These are phyloP conservation scores for Synanthedon andrenaeformis DNA, from an alignment of 2,888 invertebrate species.

Conservation along the genomic window DNA sequence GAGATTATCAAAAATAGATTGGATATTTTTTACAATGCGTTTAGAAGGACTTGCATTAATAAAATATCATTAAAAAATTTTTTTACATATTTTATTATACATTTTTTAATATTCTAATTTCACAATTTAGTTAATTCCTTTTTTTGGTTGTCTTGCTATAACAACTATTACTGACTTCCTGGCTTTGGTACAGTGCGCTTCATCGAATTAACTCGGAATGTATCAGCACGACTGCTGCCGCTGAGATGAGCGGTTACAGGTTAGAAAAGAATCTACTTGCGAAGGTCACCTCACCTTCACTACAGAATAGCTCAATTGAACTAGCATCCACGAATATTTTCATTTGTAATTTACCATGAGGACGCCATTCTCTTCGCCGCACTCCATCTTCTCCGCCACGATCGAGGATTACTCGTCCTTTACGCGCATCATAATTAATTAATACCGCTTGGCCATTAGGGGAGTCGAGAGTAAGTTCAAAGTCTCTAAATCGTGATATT, in stretches of 20 bases:
- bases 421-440: slow-evolving; percentile 24
- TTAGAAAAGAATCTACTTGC: slow-evolving; percentile 40
- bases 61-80: too few species aligned
- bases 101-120: too few species aligned
- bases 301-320: slow-evolving; percentile 40
- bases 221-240: slow-evolving; percentile 8
- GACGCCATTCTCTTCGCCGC: slow-evolving; percentile 37
- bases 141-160: too few species aligned
- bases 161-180: too few species aligned
- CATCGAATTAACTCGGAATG: slow-evolving; percentile 19
- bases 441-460: slow-evolving; percentile 15
- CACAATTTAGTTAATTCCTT: too few species aligned
- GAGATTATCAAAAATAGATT: too few species aligned
- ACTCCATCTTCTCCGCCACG: slow-evolving; percentile 42
- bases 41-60: too few species aligned
- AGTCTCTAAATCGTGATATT: slow-evolving; percentile 11
- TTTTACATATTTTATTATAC: too few species aligned
- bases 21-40: too few species aligned
- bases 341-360: slow-evolving; percentile 19
- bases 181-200: slow-evolving; percentile 17
- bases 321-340: slow-evolving; percentile 38
- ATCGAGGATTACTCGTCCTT: slow-evolving; percentile 29
- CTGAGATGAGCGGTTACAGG: slow-evolving; percentile 19
- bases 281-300: slow-evolving; percentile 38
- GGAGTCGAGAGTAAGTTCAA: slow-evolving; percentile 30